phyloP scores from a whole-genome alignment of 2,113 vertebrate species.

The Nibea coibor region DNA sequence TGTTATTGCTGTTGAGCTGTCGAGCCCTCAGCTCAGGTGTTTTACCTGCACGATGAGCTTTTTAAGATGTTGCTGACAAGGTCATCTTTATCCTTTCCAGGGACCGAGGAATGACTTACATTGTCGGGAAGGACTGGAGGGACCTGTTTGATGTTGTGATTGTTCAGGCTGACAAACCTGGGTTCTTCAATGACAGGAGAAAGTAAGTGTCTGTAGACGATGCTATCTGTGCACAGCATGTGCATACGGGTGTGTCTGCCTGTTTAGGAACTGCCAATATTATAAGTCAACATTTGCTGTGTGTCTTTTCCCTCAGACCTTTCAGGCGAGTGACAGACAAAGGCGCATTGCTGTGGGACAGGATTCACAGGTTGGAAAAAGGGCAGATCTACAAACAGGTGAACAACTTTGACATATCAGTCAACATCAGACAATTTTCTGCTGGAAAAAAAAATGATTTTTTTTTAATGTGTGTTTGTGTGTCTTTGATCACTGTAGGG shows the following conservation, averaged over 20 bases:
- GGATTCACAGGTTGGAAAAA: slow-evolving; percentile 95
- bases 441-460: not conserved
- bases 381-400: slow-evolving; percentile 99
- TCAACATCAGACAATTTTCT: not conserved
- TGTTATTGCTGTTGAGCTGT: not conserved
- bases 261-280: slow-evolving; percentile 15
- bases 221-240: not conserved
- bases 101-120: slow-evolving; percentile 95
- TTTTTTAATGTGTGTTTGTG: not conserved
- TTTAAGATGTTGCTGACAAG: slow-evolving; percentile 23
- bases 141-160: slow-evolving; percentile 98
- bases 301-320: slow-evolving; percentile 83
- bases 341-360: slow-evolving; percentile 95
- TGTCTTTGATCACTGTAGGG: slow-evolving; percentile 83
- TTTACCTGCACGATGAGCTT: slow-evolving; percentile 7
- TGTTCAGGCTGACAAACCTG: slow-evolving; percentile 96
- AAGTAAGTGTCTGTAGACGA: slow-evolving; percentile 83
- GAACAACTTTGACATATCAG: not conserved
- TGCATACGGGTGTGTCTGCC: not conserved
- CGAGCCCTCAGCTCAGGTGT: not conserved
- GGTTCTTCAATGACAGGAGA: slow-evolving; percentile 96
- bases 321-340: slow-evolving; percentile 95
- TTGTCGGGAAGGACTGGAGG: slow-evolving; percentile 96
- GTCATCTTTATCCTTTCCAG: slow-evolving; percentile 77
- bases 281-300: slow-evolving; percentile 7